Evolutionary conservation across 2,113 vertebrate species (phyloP), one percentile per base, ranked within the genome.

Genomic region (Thamnophis sirtalis): DNA sequence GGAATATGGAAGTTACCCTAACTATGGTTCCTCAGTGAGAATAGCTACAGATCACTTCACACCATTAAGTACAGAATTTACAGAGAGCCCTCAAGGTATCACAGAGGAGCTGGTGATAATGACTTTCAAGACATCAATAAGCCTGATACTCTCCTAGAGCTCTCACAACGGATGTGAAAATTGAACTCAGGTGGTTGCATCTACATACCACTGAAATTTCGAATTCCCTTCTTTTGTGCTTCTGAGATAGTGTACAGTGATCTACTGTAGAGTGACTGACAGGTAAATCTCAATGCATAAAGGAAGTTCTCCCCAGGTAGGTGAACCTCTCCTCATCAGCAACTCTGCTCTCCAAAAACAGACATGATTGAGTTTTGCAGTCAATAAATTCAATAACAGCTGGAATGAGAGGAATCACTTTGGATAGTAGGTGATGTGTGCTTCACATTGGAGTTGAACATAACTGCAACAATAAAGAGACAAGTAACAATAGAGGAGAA

Each of bases 281-380:
- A 96, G 94, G 93, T 97, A 96, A 96, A 96, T 96, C 95, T 96
- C 95, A 92, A 95, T 93, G 94, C 94, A 95, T 95, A 93, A 93
- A 95, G 93, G 95, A 91, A 93, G 92, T 92, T 49, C 92, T 95
- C 93, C 95, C 94, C 95, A 97, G 96, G 93, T 96, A 96, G 95
- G 95, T 91, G 95, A 89, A 92, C 87, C 9, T 43, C 28, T 33
- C 11, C 9, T n/a, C 28, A 33, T 68, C 63, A 68, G 28, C 68
- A 73, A 56, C 38, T 22, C 86, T 51, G 10, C 38, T 24, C 22
- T 26, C 38, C 95, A 95, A 92, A 86, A 92, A 90, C 90, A 9
- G 1, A 93, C 92, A 58, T 73, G 92, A 91, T 90, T 93, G 92
- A 68, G 92, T 93, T 60, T 95, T 96, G 92, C 95, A 95, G 94